These are phyloP conservation scores for Liasis olivaceus DNA, from an alignment of 2,797 vertebrate genomes.

Conservation along the genomic window DNA sequence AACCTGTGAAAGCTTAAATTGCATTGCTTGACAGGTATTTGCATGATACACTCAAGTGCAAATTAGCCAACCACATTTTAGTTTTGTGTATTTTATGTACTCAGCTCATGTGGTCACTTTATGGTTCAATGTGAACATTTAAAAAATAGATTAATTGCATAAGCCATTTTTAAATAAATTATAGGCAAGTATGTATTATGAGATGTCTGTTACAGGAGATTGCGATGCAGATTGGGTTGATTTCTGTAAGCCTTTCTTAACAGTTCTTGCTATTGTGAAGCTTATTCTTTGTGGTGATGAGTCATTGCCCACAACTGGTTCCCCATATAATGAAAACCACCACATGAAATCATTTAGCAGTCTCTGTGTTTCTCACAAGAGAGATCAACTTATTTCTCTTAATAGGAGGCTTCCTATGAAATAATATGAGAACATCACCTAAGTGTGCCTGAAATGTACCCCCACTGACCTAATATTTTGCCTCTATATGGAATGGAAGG, in stretches of 20 bases:
- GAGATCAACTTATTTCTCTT: not conserved
- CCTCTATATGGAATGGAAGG: conserved; percentile 3
- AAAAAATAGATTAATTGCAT: not conserved
- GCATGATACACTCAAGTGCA: not conserved
- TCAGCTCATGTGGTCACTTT: not conserved
- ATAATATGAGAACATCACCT: not conserved
- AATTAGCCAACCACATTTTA: not conserved
- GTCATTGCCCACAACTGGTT: not conserved
- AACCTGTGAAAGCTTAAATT: not conserved
- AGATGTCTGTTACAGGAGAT: not conserved
- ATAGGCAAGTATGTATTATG: not conserved
- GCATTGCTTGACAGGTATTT: not conserved
- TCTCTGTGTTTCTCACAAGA: not conserved
- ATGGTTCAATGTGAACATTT: not conserved
- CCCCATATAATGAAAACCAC: not conserved
- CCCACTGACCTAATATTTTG: conserved; percentile 21
- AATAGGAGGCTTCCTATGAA: not conserved
- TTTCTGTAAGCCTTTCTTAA: not conserved
- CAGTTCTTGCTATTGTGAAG: not conserved
- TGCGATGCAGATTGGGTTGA: not conserved
- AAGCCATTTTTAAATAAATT: not conserved
- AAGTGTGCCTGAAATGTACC: not conserved
- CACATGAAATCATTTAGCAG: not conserved
- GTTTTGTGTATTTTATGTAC: not conserved
- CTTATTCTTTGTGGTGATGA: not conserved